Base-by-base conservation (phyloP, 2,113 vertebrate species). In the Desmodus rotundus region DNA sequence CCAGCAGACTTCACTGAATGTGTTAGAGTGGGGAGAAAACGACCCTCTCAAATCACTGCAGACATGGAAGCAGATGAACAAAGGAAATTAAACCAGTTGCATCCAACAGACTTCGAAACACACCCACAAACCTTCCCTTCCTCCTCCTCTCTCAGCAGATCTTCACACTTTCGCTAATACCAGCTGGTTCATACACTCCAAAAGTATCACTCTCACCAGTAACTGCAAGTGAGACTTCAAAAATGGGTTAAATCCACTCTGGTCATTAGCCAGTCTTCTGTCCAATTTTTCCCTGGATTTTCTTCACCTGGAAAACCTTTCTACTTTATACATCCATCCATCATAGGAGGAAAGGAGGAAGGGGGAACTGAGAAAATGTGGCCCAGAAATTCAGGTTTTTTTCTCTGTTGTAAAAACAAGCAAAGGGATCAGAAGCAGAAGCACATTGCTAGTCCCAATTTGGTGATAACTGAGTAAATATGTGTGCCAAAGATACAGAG, bases 131-230 rank as follows among this genome's bases (percentile, higher is more conserved):
- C 97, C 97, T 96, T 94, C 95, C 86, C 85, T 89, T 93, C 97
- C 93, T 95, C 97, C 88, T 93, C 95, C 97, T 96, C 92, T 84
- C 97, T 95, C 94, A 94, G 87, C 50, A 96, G 95, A 96, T 97
- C 98, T 98, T 98, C 98, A 98, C 98, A 98, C 98, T 97, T 98
- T 78, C n/a, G n/a, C 97, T 97, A 97, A 97, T 97, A 97, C 97
- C 98, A 98, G 98, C 98, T 98, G 98, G 97, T 98, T 97, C 91
- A 24, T 97, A 97, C 93, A 96, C 96, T 95, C 87, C 97, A 97
- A 97, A 98, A 96, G 87, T 96, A 83, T 95, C 97, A 97, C 91
- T 97, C 87, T 96, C 96, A n/a, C 81, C 96, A 92, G 96, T 76
- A 96, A 94, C 84, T 97, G 98, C 97, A 98, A 97, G 97, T 83